These are phyloP conservation scores for Drosophila multiciliata DNA, from an alignment of 2,888 invertebrate genomes.

Conservation along the genomic window DNA sequence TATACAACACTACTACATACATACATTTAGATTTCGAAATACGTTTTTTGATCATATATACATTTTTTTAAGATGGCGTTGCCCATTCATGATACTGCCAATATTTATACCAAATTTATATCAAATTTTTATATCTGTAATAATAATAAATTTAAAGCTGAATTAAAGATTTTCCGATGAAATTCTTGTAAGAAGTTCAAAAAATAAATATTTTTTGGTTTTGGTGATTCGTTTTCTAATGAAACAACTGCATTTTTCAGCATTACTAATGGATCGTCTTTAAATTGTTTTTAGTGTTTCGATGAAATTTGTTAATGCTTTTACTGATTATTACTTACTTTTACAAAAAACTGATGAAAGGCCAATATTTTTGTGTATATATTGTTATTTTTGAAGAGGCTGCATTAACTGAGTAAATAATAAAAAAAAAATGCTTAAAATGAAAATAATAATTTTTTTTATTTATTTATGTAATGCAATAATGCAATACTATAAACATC, in stretches of 20 bases:
- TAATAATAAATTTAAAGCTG: neutral
- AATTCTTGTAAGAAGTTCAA: neutral
- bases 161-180: neutral
- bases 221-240: neutral
- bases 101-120: too few relatives aligned
- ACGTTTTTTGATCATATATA: neutral
- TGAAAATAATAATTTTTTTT: neutral
- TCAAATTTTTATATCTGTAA: too few relatives aligned
- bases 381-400: neutral
- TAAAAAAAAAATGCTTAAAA: neutral
- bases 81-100: too few relatives aligned
- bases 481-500: neutral
- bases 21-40: neutral
- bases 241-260: too few relatives aligned
- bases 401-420: neutral
- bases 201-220: too few relatives aligned
- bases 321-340: too few relatives aligned
- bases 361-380: neutral
- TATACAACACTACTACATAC: neutral
- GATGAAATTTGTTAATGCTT: neutral
- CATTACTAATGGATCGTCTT: neutral
- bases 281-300: neutral
- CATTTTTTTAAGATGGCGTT: too few relatives aligned
- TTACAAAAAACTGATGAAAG: neutral
- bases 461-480: neutral